phyloP scores from a whole-genome alignment of 2,797 vertebrate genomes.

The Urophycis tenuis region DNA sequence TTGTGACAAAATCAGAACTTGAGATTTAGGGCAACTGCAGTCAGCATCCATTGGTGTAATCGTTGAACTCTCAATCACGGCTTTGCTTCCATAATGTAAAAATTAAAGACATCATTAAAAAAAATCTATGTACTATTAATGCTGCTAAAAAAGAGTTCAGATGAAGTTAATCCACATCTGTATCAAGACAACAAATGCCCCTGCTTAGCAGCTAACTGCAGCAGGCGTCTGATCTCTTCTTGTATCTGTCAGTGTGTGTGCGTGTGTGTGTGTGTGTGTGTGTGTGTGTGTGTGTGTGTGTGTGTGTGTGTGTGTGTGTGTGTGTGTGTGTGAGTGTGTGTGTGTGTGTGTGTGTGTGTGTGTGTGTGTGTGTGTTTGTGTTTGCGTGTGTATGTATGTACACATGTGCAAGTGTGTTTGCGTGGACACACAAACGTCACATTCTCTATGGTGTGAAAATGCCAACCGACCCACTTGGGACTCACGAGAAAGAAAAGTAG shows the following conservation, averaged over 20 bases:
- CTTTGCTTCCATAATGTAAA: background rate
- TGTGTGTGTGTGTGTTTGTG: background rate
- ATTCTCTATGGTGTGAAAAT: slow-evolving; percentile 48
- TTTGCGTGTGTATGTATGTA: background rate
- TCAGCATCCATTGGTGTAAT: background rate
- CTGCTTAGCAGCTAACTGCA: slow-evolving; percentile 4
- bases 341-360: background rate
- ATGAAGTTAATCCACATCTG: background rate
- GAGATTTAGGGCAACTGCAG: background rate
- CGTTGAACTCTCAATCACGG: background rate
- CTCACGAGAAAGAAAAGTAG: slow-evolving; percentile 22
- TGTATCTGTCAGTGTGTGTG: background rate
- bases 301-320: background rate
- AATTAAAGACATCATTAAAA: background rate
- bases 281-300: slow-evolving; percentile 1
- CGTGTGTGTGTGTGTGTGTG: background rate
- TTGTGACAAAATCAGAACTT: background rate
- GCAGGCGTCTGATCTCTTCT: background rate
- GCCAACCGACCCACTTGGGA: slow-evolving; percentile 53
- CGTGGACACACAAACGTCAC: background rate
- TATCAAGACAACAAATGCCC: slow-evolving; percentile 3
- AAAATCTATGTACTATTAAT: background rate
- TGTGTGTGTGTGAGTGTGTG: background rate
- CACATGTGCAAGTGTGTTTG: slow-evolving; percentile 3
- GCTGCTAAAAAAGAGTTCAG: background rate